Evolutionary conservation across 2,113 vertebrate species (phyloP).

Genomic region (Lamprotornis superbus): DNA sequence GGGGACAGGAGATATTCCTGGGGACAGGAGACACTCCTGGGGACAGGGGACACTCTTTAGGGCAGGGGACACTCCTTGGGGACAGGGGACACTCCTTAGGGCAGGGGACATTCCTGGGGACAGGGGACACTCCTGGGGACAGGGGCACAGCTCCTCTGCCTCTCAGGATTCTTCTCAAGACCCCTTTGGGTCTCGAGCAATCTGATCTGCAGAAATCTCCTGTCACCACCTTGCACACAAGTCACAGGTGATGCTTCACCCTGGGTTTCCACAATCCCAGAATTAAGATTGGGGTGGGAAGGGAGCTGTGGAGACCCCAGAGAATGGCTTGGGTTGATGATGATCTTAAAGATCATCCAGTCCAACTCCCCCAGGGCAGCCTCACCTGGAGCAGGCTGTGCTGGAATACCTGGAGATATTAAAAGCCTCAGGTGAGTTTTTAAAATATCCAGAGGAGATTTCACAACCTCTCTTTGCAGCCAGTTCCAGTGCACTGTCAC

Average conservation of each 20-base stretch:
- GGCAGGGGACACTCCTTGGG: no score
- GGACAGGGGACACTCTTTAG: not conserved
- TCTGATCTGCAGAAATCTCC: not conserved
- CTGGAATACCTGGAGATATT: not conserved
- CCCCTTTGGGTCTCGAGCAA: fast-evolving
- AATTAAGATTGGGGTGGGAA: not conserved
- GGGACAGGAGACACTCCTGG: not conserved
- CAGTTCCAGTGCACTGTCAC: not conserved
- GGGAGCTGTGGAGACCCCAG: not conserved
- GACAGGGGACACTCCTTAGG: no score
- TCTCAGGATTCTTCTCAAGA: not conserved
- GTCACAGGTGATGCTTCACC: not conserved
- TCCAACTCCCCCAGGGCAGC: not conserved
- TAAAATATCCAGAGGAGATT: not conserved
- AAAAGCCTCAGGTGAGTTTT: not conserved
- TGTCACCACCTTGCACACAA: fast-evolving
- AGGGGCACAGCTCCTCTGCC: not conserved
- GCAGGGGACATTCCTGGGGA: not conserved
- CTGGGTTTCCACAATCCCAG: not conserved
- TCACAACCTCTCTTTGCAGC: not conserved
- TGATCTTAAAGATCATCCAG: not conserved
- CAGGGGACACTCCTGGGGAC: not conserved
- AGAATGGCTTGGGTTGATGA: not conserved
- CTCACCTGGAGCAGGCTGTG: not conserved
- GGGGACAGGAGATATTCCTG: not conserved